Percentiles rank a stretch among this genome's conserved stretches.
phyloP scores from a whole-genome alignment of 2,797 vertebrate species.

The Urocyon cinereoargenteus region DNA sequence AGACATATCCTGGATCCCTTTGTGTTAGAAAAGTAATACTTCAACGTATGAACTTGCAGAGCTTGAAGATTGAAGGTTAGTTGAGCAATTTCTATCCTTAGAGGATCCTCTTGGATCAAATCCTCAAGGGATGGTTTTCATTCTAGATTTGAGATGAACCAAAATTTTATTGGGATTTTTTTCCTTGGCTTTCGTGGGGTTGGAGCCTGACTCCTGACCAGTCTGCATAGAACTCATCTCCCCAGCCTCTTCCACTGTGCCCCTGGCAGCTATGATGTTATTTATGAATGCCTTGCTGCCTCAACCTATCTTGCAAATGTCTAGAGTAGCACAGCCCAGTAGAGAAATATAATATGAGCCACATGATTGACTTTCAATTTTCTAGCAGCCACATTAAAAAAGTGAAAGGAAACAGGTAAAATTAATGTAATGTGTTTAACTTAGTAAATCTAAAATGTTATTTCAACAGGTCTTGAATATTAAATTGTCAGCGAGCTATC shows the following conservation, averaged over 20 bases:
- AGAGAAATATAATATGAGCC: slow-evolving; percentile 7
- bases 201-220: neutral
- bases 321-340: neutral
- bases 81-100: slow-evolving; percentile 59
- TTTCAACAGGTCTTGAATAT: neutral
- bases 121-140: neutral
- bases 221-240: neutral
- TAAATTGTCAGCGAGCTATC: neutral
- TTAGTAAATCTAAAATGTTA: neutral
- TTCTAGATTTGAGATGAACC: slow-evolving; percentile 39
- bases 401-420: neutral
- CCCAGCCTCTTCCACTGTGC: neutral
- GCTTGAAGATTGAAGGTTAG: neutral
- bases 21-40: slow-evolving; percentile 15
- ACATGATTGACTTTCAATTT: neutral
- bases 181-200: neutral
- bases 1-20: neutral
- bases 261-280: neutral
- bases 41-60: neutral
- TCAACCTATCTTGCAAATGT: neutral
- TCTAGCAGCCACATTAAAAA: neutral
- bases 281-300: neutral
- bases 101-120: neutral
- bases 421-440: neutral
- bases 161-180: slow-evolving; percentile 18